Base-by-base conservation (phyloP, 2,888 invertebrate species). In the Hartigia nigra region DNA sequence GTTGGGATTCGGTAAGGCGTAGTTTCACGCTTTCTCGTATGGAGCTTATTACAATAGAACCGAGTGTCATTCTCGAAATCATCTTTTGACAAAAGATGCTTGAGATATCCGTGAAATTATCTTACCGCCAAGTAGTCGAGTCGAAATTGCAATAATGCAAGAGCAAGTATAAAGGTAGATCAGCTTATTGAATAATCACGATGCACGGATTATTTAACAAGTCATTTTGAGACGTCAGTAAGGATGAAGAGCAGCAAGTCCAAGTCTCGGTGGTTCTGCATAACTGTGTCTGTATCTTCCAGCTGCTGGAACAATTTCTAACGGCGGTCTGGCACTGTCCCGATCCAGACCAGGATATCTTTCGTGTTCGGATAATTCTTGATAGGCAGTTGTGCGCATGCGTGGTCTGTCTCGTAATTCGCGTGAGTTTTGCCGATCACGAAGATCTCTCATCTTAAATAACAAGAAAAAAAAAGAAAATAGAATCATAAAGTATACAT, bases 291-390 rank as follows among this genome's bases (percentile, higher is more conserved):
- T 90, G 79, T 91, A 91, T 87, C 91, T 88, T 55, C 90, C 87
- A 23, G 91, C 87, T 35, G 88, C 87, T 77, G 90, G 88, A 23
- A 89, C 88, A 36, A 91, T 90, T 82, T 91, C 91, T 80, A 91
- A 81, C 34, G 90, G 85, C 14, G 90, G 89, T 14, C 78, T 79
- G n/a, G 89, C 89, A 74, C 87, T 90, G 55, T 94, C 93, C 23
- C 93, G 92, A 85, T 93, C 93, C 74, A 93, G 86, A 2, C 93
- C 93, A 4, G 93, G 93, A 84, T 93, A 93, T 85, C 94, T 91
- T 81, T 93, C 93, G 83, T 92, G 92, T 72, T 93, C 93, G 34
- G 93, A 92, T 76, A 93, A 88, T 83, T 94, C 94, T 77, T 92
- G 92, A 85, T 93, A 94, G 32, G 87, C 84, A 77, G 88, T 86